phyloP scores from a whole-genome alignment of 1,140 invertebrate genomes.

The Eurytemora carolleeae region DNA sequence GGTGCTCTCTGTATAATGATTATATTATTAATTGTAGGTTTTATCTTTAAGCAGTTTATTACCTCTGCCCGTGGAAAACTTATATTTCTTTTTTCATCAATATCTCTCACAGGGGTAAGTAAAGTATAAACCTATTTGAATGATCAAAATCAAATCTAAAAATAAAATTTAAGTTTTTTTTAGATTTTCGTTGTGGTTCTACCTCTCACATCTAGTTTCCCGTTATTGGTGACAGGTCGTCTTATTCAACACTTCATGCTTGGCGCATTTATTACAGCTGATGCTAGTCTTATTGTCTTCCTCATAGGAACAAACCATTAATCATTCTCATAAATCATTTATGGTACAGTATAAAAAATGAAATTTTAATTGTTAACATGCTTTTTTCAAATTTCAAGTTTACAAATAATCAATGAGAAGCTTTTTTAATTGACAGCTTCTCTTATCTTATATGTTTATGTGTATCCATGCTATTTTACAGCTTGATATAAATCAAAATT shows the following conservation, averaged over 20 bases:
- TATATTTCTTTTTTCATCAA: too few relatives aligned
- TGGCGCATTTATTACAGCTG: conserved; percentile 13
- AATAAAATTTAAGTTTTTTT: too few relatives aligned
- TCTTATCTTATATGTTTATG: neutral
- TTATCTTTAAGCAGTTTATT: too few relatives aligned
- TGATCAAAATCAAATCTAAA: too few relatives aligned
- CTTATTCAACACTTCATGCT: conserved; percentile 1
- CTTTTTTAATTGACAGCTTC: neutral
- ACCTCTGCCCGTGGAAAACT: too few relatives aligned
- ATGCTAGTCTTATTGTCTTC: conserved; percentile 6
- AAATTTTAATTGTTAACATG: neutral
- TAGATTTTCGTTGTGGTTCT: neutral
- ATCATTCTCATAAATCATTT: conserved; percentile 8
- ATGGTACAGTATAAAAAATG: neutral
- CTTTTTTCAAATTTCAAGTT: neutral
- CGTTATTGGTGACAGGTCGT: neutral
- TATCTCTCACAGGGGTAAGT: too few relatives aligned
- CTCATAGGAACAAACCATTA: conserved; percentile 10
- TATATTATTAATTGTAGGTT: too few relatives aligned
- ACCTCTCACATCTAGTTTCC: conserved; percentile 6
- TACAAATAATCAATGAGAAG: too few relatives aligned
- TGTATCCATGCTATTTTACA: neutral
- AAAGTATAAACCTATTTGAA: too few relatives aligned
- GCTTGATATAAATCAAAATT: neutral
- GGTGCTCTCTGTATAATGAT: too few relatives aligned